Conservation (phyloP, 1,140 invertebrate species). For the Vanessa tameamea region DNA sequence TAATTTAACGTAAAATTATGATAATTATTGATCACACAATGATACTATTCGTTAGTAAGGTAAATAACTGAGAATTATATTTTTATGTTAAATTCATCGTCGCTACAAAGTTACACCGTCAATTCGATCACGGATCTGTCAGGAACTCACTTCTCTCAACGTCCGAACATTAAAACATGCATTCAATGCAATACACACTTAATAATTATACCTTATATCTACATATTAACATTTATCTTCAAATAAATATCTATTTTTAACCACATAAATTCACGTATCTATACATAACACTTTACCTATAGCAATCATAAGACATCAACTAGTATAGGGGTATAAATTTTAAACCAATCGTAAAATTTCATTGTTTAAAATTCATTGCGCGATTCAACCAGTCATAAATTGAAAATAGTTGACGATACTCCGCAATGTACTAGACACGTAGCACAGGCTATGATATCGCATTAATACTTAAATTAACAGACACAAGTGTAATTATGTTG, state of each 20-base stretch:
- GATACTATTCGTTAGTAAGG: too few relatives aligned
- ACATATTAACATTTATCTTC: constrained; percentile 60
- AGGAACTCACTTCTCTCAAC: too few relatives aligned
- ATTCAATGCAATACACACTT: constrained; percentile 60
- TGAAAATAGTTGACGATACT: constrained; percentile 23
- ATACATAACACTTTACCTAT: constrained; percentile 64
- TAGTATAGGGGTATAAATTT: constrained; percentile 44
- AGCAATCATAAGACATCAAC: constrained; percentile 67
- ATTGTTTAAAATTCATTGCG: constrained; percentile 60
- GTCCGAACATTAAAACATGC: constrained; percentile 46
- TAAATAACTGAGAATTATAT: too few relatives aligned
- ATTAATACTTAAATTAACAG: neutral
- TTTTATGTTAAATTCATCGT: too few relatives aligned
- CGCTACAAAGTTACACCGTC: too few relatives aligned
- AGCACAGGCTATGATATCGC: constrained; percentile 13
- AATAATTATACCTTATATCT: constrained; percentile 50
- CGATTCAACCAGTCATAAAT: constrained; percentile 22
- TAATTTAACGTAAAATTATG: too few relatives aligned
- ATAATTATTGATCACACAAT: too few relatives aligned
- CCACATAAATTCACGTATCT: constrained; percentile 72
- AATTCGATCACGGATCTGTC: too few relatives aligned
- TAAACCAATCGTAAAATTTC: constrained; percentile 39
- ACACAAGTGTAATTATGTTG: too few relatives aligned
- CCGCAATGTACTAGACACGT: constrained; percentile 38
- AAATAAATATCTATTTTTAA: constrained; percentile 66